Conservation (phyloP, 1,140 invertebrate species). For the Drosophila cardini region DNA sequence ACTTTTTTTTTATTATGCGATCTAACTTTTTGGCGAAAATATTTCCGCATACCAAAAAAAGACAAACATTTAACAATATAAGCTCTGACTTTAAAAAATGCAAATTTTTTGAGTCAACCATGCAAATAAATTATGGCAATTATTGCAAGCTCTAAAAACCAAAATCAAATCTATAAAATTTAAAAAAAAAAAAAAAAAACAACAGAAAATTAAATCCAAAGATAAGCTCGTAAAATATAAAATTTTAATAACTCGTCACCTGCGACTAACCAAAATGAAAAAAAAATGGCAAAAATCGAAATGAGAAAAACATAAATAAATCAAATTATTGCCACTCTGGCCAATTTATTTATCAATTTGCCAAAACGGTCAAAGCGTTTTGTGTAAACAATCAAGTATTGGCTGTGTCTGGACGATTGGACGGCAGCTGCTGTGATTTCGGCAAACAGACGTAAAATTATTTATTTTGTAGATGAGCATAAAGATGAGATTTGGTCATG, state of each 20-base stretch:
- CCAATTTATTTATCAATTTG: conserved; percentile 73
- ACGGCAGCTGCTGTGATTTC: conserved; percentile 33
- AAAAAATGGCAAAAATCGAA: conserved; percentile 11
- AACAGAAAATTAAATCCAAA: conserved; percentile 42
- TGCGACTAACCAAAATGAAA: neutral
- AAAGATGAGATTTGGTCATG: conserved; percentile 26
- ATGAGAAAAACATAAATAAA: conserved; percentile 61
- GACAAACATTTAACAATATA: conserved; percentile 52
- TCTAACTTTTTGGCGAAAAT: conserved; percentile 25
- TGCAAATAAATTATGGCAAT: conserved; percentile 77
- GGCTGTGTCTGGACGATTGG: conserved; percentile 6
- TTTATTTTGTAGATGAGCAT: conserved; percentile 50
- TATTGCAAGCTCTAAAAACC: conserved; percentile 51
- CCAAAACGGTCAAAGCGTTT: conserved; percentile 66
- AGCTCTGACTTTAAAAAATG: conserved; percentile 48
- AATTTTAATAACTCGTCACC: conserved; percentile 60
- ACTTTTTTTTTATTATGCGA: conserved; percentile 43
- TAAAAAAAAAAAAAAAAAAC: too few species aligned
- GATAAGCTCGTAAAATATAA: conserved; percentile 52
- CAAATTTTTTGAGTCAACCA: conserved; percentile 68
- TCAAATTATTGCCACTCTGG: conserved; percentile 64
- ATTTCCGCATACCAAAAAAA: conserved; percentile 69
- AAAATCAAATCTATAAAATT: conserved; percentile 1
- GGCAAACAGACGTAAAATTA: conserved; percentile 45
- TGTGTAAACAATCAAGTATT: conserved; percentile 55